Evolutionary conservation across 2,888 invertebrate species (phyloP), one percentile per base, ranked within the genome.

Genomic region (Dicycla oo): DNA sequence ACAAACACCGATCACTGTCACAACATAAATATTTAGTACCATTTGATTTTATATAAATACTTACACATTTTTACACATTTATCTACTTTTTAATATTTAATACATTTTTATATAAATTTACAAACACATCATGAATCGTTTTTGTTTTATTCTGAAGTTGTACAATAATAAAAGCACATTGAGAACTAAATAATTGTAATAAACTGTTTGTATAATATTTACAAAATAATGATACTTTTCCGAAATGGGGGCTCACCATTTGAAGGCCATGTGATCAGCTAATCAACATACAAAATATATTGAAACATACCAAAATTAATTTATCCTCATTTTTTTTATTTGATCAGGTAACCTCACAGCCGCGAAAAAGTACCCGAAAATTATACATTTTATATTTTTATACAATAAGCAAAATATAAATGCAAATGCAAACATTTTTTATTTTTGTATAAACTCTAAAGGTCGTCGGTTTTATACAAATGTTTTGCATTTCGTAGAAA

Each of bases 181-280:
- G 57, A 86, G 61, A 78, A 79, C 40, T 56, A 51, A 82, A 65
- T 74, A 56, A 67, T 69, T 64, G 60, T 72, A 79, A 72, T 54
- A 67, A 77, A 60, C 23, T 78, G 57, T 75, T 82, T 67, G 69
- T 80, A 68, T 80, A 83, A 76, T 86, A 88, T 88, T 83, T 87
- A 87, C 87, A 89, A 73, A 73, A 66, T 78, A 73, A 73, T 80
- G 88, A 91, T 93, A 94, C 93, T 93, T 93, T 93, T 92, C 82
- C 87, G 88, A 90, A 95, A 95, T 94, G 95, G 92, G 95, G 95
- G 95, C 95, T 95, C 95, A 78, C 93, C 95, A 94, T 94, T 93
- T 89, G 70, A 69, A 86, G 93, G 90, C 93, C 81, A 81, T 88
- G 90, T 71, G 81, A 86, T 86, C 80, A 94, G 91, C 91, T 88